These are phyloP conservation scores for Formica exsecta DNA, from an alignment of 1,140 invertebrate species.

Conservation along the genomic window DNA sequence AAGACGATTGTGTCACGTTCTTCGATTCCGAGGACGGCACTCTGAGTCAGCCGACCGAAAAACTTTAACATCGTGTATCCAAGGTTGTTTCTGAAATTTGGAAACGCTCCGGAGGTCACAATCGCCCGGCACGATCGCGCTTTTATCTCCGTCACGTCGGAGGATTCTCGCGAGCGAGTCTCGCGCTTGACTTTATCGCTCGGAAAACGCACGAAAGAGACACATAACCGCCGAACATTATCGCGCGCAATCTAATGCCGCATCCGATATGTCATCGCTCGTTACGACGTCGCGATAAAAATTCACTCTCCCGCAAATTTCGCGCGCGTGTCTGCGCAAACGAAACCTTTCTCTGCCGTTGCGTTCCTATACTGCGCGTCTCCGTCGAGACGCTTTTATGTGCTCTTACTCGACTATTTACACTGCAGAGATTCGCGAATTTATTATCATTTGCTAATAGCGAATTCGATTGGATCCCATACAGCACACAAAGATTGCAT, in stretches of 20 bases:
- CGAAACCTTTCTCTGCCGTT: constrained; percentile 3
- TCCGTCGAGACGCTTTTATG: background rate
- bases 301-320: background rate
- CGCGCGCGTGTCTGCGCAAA: background rate
- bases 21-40: constrained; percentile 20
- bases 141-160: constrained; percentile 11
- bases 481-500: no score
- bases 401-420: background rate
- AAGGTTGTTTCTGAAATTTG: constrained; percentile 53
- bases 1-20: constrained; percentile 59
- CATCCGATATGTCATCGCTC: background rate
- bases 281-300: constrained; percentile 32
- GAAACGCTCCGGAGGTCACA: constrained; percentile 29
- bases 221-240: constrained; percentile 29
- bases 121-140: background rate
- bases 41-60: constrained; percentile 57
- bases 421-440: background rate
- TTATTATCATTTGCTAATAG: background rate
- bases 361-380: no score
- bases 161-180: background rate
- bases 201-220: constrained; percentile 12
- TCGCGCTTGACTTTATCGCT: constrained; percentile 23
- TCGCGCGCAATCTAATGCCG: constrained; percentile 34
- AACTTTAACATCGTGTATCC: constrained; percentile 29
- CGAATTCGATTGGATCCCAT: background rate